Conservation (phyloP, 64 coral and sea anemone species). For the Pocillopora verrucosa region DNA sequence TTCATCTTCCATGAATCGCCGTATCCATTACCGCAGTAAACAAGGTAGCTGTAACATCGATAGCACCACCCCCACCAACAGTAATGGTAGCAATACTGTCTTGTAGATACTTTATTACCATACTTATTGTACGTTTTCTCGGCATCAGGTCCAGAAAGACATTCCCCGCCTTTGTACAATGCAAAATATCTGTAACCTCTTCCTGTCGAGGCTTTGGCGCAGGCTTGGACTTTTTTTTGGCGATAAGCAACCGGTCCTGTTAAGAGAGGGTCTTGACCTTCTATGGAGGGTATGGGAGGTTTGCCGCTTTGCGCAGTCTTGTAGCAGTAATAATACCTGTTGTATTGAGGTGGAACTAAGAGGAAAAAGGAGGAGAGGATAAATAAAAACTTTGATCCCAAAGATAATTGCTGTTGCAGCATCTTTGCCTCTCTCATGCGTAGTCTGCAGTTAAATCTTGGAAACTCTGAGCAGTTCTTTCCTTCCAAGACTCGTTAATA, state of each 20-base stretch:
- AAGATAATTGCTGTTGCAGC: too few relatives aligned
- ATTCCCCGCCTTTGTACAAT: background rate
- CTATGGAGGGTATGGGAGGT: background rate
- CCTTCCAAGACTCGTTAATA: too few relatives aligned
- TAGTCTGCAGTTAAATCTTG: too few relatives aligned
- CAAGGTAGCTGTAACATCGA: background rate
- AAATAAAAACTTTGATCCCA: too few relatives aligned
- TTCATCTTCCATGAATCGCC: background rate
- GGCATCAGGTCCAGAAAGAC: background rate
- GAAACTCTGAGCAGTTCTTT: too few relatives aligned
- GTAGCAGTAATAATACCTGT: background rate
- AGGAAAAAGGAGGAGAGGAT: background rate
- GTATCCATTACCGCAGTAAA: background rate
- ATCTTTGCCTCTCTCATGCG: too few relatives aligned
- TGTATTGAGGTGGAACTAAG: background rate
- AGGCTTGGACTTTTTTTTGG: background rate
- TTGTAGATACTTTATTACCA: background rate
- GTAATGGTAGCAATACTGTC: background rate
- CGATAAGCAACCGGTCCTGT: background rate
- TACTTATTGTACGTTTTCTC: background rate
- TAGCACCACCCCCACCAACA: background rate
- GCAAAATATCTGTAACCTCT: constrained; percentile 5
- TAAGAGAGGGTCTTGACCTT: background rate
- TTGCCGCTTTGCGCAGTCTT: background rate
- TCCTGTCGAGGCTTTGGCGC: background rate